Base-by-base conservation (phyloP, 2,888 invertebrate genomes). In the Acronicta leporina region DNA sequence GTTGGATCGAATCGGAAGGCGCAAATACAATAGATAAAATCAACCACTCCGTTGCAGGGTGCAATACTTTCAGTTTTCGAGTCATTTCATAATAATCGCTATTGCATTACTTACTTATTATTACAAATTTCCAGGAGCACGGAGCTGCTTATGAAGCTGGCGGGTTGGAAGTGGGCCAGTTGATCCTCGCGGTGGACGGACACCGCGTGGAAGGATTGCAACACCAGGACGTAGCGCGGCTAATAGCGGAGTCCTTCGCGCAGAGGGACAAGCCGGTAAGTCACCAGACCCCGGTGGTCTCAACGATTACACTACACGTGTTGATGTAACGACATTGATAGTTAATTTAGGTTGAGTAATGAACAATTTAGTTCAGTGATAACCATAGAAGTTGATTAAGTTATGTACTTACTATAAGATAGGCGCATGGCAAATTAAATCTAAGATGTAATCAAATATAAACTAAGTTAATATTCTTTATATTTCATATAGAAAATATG, bases 91-190 rank as follows among this genome's bases (percentile, higher is more conserved):
- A 33, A 11, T 5, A 35, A 35, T 13, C 2, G 13, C 11, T 11
- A n/a, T 38, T 38, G n/a, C n/a, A n/a, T 38, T 38, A 38, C n/a
- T 6, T 38, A 44, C 25, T n/a, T 2, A 44, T 44, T 20, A n/a
- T 10, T 14, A 13, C 5, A 20, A 49, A 48, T 65, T 87, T 94
- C 14, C 90, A 99, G 98, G 98, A 98, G 92, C 98, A 98, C 89
- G 99, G 99, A 54, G 98, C 99, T 63, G 99, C 99, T 44, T 98
- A 96, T 89, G 97, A 97, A 87, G 98, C 98, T 47, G 98, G 98
- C 43, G 98, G 98, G 63, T 95, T 99, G 74, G 98, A 98, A 91
- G 98, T 98, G 72, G 99, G 99, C 62, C 99, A 99, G 93, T 95
- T 99, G 75, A 98, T 99, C 84, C 95, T 99, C 74, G 98, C 98